A percentile compares a stretch with the other conserved stretches of the same genome.
These are phyloP conservation scores for Oscheius sp. DNA, from an alignment of 2,888 invertebrate species.

Conservation along the genomic window DNA sequence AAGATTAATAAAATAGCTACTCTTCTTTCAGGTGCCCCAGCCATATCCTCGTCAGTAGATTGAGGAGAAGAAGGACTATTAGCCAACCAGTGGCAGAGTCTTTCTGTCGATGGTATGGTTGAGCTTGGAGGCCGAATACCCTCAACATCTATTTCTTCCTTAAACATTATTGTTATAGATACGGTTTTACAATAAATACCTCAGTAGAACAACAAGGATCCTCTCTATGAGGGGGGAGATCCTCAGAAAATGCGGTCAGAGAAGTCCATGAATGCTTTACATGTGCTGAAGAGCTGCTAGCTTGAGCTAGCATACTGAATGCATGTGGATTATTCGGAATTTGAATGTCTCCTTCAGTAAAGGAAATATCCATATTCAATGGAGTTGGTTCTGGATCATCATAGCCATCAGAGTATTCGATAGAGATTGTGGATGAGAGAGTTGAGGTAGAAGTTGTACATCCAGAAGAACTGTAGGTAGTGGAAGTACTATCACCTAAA, in stretches of 20 bases:
- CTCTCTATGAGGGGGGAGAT: conserved; percentile 11
- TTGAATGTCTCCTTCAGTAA: conserved; percentile 16
- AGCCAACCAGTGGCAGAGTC: conserved; percentile 36
- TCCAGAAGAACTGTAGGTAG: conserved; percentile 27
- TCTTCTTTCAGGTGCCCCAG: conserved; percentile 10
- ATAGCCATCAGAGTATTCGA: neutral
- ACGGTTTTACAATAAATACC: neutral
- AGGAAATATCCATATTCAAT: neutral
- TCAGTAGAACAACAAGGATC: too few species aligned
- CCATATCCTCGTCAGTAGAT: conserved; percentile 31
- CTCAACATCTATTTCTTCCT: neutral
- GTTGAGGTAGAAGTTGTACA: conserved; percentile 2
- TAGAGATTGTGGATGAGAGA: conserved; percentile 1
- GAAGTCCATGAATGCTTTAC: neutral
- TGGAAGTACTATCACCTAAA: conserved; percentile 21
- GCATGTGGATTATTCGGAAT: neutral
- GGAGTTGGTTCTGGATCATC: neutral
- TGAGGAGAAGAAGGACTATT: conserved; percentile 33
- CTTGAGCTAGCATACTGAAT: neutral
- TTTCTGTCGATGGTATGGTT: conserved; percentile 22
- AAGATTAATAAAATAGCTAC: conserved; percentile 1
- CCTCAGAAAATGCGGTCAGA: conserved; percentile 6
- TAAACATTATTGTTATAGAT: neutral
- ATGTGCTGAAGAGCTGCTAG: neutral
- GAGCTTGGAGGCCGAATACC: conserved; percentile 5